Conservation (phyloP, 2,797 vertebrate species). For the Tamandua tetradactyla region DNA sequence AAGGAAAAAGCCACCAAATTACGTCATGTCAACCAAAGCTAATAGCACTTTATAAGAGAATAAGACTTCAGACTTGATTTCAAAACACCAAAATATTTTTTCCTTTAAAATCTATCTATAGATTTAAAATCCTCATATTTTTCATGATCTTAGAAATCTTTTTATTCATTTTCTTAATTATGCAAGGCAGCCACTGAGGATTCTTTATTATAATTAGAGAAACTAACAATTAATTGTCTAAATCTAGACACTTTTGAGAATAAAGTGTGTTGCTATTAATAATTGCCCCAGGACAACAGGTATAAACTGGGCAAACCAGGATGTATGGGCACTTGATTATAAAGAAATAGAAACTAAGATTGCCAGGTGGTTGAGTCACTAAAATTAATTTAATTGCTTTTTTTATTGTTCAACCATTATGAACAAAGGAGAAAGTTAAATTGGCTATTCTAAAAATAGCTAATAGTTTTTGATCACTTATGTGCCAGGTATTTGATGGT, state of each 20-base stretch:
- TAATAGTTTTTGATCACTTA: conserved; percentile 27
- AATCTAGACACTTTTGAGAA: conserved; percentile 33
- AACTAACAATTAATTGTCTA: neutral
- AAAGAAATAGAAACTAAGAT: conserved; percentile 52
- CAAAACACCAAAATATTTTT: conserved; percentile 33
- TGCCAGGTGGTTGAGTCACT: conserved; percentile 27
- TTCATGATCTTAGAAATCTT: neutral
- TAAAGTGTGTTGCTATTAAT: conserved; percentile 49
- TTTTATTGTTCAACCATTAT: conserved; percentile 31
- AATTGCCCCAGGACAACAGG: conserved; percentile 7
- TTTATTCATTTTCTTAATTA: conserved; percentile 48
- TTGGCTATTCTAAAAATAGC: conserved; percentile 24
- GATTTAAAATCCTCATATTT: conserved; percentile 25
- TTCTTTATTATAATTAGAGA: conserved; percentile 2
- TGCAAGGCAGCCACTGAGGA: neutral
- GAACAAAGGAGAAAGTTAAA: conserved; percentile 13
- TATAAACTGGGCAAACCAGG: conserved; percentile 18
- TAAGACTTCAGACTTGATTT: conserved; percentile 13
- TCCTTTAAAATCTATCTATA: neutral
- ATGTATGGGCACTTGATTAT: conserved; percentile 49
- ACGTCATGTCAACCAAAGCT: conserved; percentile 13
- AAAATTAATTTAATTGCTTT: conserved; percentile 56
- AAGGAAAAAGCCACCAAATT: conserved; percentile 21
- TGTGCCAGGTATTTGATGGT: conserved; percentile 2
- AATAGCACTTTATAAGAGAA: conserved; percentile 3